Evolutionary conservation across 2,113 vertebrate species (phyloP).

Genomic region (Callipepla squamata): DNA sequence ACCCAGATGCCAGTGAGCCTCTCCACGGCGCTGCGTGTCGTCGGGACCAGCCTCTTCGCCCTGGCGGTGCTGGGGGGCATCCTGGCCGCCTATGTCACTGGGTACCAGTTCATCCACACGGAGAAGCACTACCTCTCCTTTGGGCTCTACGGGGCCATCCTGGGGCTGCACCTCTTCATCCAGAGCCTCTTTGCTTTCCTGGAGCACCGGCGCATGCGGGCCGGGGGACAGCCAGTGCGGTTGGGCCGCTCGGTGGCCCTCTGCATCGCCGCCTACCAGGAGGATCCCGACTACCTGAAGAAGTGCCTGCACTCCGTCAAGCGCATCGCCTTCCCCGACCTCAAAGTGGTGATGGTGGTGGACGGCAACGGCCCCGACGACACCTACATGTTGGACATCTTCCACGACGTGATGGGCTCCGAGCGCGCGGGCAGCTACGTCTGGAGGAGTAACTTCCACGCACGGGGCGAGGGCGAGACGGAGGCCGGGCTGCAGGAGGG

Average conservation of each 20-base stretch:
- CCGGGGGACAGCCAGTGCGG: slow-evolving; percentile 75
- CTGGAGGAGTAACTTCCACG: slow-evolving; percentile 95
- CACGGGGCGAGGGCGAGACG: slow-evolving; percentile 77
- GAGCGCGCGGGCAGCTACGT: slow-evolving; percentile 85
- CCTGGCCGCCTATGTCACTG: slow-evolving; percentile 93
- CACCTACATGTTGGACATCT: slow-evolving; percentile 97
- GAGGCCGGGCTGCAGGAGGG: slow-evolving; percentile 73
- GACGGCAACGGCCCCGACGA: slow-evolving; percentile 94
- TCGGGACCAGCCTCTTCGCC: slow-evolving; percentile 93
- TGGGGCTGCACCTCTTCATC: slow-evolving; percentile 92
- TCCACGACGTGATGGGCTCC: slow-evolving; percentile 91
- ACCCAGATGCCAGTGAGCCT: slow-evolving; percentile 91
- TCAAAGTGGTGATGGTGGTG: slow-evolving; percentile 97
- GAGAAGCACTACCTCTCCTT: slow-evolving; percentile 99
- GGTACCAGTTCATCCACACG: slow-evolving; percentile 98
- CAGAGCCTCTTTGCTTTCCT: slow-evolving; percentile 97
- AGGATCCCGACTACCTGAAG: slow-evolving; percentile 94
- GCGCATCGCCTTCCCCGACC: slow-evolving; percentile 89
- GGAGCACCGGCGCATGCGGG: slow-evolving; percentile 93
- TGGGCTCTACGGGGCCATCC: slow-evolving; percentile 94
- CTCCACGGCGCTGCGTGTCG: slow-evolving; percentile 87
- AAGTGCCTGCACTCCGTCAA: slow-evolving; percentile 92
- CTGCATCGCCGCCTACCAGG: slow-evolving; percentile 96
- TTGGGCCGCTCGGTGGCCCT: slow-evolving; percentile 86
- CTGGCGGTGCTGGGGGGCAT: slow-evolving; percentile 93